Percentiles rank a stretch among this genome's conserved stretches.
phyloP scores from a whole-genome alignment of 2,797 vertebrate genomes.

The Lithobates pipiens region DNA sequence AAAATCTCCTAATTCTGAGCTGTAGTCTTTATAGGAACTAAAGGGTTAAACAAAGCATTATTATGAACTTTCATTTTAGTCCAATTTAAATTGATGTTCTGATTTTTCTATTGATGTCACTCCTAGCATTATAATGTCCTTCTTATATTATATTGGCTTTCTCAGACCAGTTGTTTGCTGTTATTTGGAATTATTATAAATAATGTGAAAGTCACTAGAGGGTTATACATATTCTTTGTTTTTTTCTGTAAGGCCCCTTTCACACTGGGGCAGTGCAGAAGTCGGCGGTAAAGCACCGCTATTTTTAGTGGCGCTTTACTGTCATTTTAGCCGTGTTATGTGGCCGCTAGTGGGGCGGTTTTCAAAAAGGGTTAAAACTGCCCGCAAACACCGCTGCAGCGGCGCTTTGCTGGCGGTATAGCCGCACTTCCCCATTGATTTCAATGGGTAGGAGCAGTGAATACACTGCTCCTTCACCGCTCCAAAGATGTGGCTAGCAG shows the following conservation, averaged over 20 bases:
- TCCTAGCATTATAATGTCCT: background rate
- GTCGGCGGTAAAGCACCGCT: too few species aligned
- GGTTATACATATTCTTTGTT: background rate
- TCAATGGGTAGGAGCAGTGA: too few species aligned
- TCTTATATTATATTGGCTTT: background rate
- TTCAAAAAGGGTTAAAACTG: too few species aligned
- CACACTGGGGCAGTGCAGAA: too few species aligned
- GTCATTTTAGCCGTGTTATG: too few species aligned
- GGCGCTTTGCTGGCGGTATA: too few species aligned
- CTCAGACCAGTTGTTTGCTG: background rate
- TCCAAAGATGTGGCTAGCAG: too few species aligned
- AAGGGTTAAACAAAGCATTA: conserved; percentile 37
- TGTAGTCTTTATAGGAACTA: background rate
- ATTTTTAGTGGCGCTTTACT: too few species aligned
- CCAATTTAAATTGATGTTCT: conserved; percentile 8
- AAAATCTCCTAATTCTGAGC: conserved; percentile 40
- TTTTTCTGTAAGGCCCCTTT: conserved; percentile 3
- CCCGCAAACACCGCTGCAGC: too few species aligned
- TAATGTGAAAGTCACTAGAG: background rate
- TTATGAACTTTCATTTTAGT: conserved; percentile 27
- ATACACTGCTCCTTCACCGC: too few species aligned
- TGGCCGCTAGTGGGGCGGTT: too few species aligned
- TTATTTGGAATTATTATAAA: conserved; percentile 17
- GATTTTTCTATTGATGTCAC: conserved; percentile 51
- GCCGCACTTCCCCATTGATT: too few species aligned